A percentile compares a stretch with the other conserved stretches of the same genome.
Conservation (phyloP, 2,888 invertebrate genomes). For the Gibbula magus region DNA sequence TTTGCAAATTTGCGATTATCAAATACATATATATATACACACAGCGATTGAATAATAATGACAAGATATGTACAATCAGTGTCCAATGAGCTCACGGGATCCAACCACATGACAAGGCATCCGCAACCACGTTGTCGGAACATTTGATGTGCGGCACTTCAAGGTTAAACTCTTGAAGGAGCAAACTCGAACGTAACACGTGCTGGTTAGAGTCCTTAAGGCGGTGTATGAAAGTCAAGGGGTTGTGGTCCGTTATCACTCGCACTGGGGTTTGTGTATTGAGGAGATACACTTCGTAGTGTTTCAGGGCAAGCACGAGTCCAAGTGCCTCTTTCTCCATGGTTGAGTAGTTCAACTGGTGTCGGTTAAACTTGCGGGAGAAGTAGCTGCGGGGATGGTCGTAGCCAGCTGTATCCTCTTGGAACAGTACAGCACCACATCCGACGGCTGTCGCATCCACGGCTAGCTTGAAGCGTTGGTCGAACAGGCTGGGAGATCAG, state of each 20-base stretch:
- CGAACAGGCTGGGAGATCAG: too few relatives aligned
- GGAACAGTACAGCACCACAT: conserved; percentile 47
- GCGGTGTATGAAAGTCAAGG: conserved; percentile 41
- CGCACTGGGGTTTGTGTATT: conserved; percentile 44
- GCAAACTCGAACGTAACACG: conserved; percentile 38
- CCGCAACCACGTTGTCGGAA: conserved; percentile 22
- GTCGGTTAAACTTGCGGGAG: conserved; percentile 46
- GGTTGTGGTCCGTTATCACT: conserved; percentile 50
- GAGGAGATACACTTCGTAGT: conserved; percentile 42
- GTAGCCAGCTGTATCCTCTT: conserved; percentile 44
- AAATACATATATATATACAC: too few relatives aligned
- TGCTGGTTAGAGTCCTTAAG: conserved; percentile 36
- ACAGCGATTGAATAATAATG: too few relatives aligned
- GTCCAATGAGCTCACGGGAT: too few relatives aligned
- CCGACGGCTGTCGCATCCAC: conserved; percentile 58
- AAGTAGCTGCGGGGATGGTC: conserved; percentile 45
- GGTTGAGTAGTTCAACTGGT: conserved; percentile 48
- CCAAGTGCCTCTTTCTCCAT: too few relatives aligned
- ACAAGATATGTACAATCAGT: too few relatives aligned
- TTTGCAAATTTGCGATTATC: too few relatives aligned
- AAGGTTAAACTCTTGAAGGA: conserved; percentile 40
- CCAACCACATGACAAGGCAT: too few relatives aligned
- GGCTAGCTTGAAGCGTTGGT: conserved; percentile 39
- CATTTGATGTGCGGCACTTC: conserved; percentile 35
- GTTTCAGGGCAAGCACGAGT: conserved; percentile 45